Base-by-base conservation (phyloP, 2,888 invertebrate genomes). In the Timema podura region DNA sequence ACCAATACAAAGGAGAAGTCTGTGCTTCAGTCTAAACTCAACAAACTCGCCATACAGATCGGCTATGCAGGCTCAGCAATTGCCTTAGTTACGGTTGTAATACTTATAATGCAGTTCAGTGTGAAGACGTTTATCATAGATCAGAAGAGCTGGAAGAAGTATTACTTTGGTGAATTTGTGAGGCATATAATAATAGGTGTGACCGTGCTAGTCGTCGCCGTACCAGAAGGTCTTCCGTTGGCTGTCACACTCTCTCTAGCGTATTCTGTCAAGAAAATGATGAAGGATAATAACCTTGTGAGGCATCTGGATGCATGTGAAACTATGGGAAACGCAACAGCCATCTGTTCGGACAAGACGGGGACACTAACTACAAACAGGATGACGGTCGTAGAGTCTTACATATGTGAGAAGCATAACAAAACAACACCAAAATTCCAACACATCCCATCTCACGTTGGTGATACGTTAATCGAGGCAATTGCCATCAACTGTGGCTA, bases 281-380 rank as follows among this genome's bases (percentile, higher is more conserved):
- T 86, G 85, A 79, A 82, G 75, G 87, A 88, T 77, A 87, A 87
- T 78, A 87, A 87, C 77, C 79, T 87, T 75, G 87, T 88, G 48
- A 81, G 87, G 54, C 87, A 88, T 79, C 80, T 87, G 78, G 86
- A 88, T 77, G 87, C 87, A 7, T 88, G 87, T 78, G 87, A 88
- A 77, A 88, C 87, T 0, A 87, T 87, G 87, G 87, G 87, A 69
- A 87, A 87, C 76, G 87, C 87, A 5, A 88, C 87, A 5, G 82
- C 85, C 57, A 88, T 88, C 75, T 88, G 88, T 77, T 88, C 88
- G 0, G 88, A 89, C 78, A 88, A 89, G 79, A 89, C 88, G 15
- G 88, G 88, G 68, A 89, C 88, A 0, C 81, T 89, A 44, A 89
- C 88, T 13, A 88, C 88, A 30, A 86, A 86, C 75, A 75, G 88